phyloP scores from a whole-genome alignment of 2,113 vertebrate species.

The Heliornis fulica region DNA sequence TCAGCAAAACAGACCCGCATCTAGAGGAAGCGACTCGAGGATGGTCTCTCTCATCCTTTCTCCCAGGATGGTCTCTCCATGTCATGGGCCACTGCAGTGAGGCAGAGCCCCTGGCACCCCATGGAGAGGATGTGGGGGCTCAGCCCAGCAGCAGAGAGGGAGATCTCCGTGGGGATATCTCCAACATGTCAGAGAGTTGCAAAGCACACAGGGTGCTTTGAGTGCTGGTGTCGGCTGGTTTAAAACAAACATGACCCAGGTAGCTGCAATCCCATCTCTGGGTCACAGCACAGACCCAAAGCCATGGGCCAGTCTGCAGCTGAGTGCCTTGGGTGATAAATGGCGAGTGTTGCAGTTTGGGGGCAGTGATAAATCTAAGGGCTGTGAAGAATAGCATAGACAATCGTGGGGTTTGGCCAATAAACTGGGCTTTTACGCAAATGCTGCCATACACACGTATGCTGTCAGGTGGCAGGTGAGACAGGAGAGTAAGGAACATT shows the following conservation, averaged over 20 bases:
- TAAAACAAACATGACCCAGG: background rate
- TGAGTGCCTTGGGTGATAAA: background rate
- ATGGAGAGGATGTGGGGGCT: fast-evolving
- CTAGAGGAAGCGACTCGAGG: background rate
- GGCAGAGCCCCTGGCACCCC: background rate
- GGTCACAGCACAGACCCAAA: background rate
- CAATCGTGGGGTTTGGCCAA: background rate
- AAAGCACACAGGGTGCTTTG: background rate
- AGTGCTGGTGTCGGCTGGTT: background rate
- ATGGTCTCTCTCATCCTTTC: background rate
- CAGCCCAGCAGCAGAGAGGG: background rate
- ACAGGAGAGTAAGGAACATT: background rate
- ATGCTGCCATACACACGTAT: background rate
- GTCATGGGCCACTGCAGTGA: background rate
- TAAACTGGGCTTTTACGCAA: background rate
- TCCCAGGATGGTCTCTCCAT: background rate
- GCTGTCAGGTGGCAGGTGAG: background rate
- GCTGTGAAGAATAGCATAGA: fast-evolving
- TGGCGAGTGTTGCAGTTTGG: background rate
- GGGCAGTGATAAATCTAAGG: background rate
- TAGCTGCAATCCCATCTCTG: background rate
- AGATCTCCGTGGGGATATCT: no score
- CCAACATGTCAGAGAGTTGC: no score
- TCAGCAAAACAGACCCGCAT: background rate
- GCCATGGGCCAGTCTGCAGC: fast-evolving